phyloP scores from a whole-genome alignment of 2,888 invertebrate species.

The Meliscaeva auricollis region DNA sequence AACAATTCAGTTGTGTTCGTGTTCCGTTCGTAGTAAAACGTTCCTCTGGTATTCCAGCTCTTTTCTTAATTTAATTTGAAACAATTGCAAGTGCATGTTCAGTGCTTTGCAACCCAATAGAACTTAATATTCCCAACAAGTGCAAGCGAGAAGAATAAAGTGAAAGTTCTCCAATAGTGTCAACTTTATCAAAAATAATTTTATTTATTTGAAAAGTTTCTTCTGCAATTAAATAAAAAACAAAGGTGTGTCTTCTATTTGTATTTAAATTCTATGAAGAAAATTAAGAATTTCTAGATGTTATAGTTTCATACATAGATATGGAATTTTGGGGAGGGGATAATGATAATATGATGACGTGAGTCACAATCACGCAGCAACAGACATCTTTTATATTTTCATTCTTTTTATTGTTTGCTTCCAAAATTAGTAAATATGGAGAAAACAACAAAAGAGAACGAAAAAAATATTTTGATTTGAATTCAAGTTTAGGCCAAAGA shows the following conservation, averaged over 20 bases:
- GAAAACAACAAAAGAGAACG: no score
- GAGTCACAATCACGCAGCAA: conserved; percentile 63
- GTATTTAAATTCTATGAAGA: neutral
- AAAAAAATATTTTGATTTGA: no score
- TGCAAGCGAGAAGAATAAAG: conserved; percentile 8
- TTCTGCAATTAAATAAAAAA: neutral
- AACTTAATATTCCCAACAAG: neutral
- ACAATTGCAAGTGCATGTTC: conserved; percentile 36
- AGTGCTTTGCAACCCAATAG: conserved; percentile 31
- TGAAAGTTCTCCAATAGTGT: conserved; percentile 27
- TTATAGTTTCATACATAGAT: neutral
- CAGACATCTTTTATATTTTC: neutral
- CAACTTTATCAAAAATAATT: neutral
- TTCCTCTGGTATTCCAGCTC: neutral
- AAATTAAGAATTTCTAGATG: conserved; percentile 4
- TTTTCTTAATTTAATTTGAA: conserved; percentile 12
- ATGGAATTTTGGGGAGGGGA: neutral
- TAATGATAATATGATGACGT: conserved; percentile 50
- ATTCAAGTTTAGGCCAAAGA: no score
- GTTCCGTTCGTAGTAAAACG: neutral
- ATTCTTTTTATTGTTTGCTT: no score
- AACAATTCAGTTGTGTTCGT: conserved; percentile 37
- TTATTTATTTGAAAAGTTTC: neutral
- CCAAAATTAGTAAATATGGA: no score
- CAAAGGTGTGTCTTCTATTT: conserved; percentile 59